These are phyloP conservation scores for Lucinisca nassula DNA, from an alignment of 2,888 invertebrate species.

Conservation along the genomic window DNA sequence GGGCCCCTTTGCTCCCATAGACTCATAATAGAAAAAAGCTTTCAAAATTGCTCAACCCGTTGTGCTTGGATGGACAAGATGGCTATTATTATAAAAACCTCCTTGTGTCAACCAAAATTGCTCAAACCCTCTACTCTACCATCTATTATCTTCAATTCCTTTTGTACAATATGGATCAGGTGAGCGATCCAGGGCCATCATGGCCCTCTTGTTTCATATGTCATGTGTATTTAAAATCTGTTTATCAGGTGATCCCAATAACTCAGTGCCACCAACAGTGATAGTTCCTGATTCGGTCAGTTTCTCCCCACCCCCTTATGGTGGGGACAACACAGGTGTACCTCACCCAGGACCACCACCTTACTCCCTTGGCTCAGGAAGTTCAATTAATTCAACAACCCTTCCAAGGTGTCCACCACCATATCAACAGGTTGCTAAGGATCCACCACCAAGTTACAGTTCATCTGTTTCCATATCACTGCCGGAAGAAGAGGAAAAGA, in stretches of 20 bases:
- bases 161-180: too few species aligned
- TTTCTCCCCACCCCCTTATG: slow-evolving; percentile 60
- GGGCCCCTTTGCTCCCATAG: too few species aligned
- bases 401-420: slow-evolving; percentile 61
- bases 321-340: slow-evolving; percentile 61
- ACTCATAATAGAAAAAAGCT: too few species aligned
- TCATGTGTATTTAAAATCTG: too few species aligned
- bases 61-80: too few species aligned
- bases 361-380: slow-evolving; percentile 65
- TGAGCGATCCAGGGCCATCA: too few species aligned
- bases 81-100: too few species aligned
- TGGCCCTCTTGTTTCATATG: too few species aligned
- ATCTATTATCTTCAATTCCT: too few species aligned
- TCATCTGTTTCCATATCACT: neutral
- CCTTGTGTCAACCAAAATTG: too few species aligned
- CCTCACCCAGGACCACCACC: slow-evolving; percentile 68
- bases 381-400: slow-evolving; percentile 63
- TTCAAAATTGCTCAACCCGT: too few species aligned
- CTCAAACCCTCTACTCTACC: too few species aligned
- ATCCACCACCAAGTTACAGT: slow-evolving; percentile 63
- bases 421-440: slow-evolving; percentile 55
- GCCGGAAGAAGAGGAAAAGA: neutral
- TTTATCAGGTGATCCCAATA: slow-evolving; percentile 37
- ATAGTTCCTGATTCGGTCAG: slow-evolving; percentile 57
- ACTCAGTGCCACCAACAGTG: slow-evolving; percentile 11